Evolutionary conservation across 1,140 invertebrate species (phyloP).

Genomic region (Micrasema longulum): DNA sequence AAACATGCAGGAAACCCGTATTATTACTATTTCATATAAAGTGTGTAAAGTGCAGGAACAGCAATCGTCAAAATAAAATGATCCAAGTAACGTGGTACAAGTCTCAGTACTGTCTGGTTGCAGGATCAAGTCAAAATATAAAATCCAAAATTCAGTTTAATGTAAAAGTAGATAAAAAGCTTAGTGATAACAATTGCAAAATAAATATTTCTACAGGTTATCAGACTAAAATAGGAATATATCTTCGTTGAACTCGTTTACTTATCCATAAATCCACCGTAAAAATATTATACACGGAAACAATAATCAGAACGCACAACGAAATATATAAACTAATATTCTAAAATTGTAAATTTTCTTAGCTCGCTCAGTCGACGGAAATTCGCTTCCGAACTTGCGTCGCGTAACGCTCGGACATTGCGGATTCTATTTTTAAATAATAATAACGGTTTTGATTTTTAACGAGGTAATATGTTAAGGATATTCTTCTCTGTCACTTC

Average conservation of each 20-base stretch:
- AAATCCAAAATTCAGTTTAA: background rate
- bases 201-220: constrained; percentile 15
- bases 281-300: constrained; percentile 34
- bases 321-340: constrained; percentile 31
- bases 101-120: constrained; percentile 1
- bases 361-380: background rate
- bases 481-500: constrained; percentile 43
- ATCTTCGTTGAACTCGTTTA: constrained; percentile 39
- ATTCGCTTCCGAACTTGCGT: background rate
- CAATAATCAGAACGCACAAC: constrained; percentile 30
- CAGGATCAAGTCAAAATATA: constrained; percentile 16
- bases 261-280: constrained; percentile 28
- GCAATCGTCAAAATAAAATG: too few species aligned
- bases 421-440: constrained; percentile 46
- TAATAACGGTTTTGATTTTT: constrained; percentile 45
- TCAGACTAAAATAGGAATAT: constrained; percentile 37
- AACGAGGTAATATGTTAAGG: constrained; percentile 53
- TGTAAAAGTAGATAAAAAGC: constrained; percentile 28
- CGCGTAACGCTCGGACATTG: background rate
- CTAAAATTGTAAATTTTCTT: constrained; percentile 34
- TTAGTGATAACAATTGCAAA: background rate
- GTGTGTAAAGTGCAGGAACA: too few species aligned
- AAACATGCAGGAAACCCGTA: background rate
- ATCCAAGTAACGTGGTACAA: background rate
- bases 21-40: too few species aligned